Conservation (phyloP, 2,797 vertebrate species). For the Phalanger gymnotis region DNA sequence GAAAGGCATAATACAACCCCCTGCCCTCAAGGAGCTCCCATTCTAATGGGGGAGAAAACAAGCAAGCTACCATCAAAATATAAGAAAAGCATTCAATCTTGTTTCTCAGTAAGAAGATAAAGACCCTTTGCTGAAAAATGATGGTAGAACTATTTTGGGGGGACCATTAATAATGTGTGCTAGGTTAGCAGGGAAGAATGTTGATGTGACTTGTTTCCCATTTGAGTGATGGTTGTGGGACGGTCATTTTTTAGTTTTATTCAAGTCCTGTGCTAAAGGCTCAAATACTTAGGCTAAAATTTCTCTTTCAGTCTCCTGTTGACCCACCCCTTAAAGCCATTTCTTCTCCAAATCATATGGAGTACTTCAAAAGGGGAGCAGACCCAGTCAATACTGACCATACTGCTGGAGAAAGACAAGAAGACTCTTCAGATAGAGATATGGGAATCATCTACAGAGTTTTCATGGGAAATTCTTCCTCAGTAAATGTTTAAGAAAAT, state of each 20-base stretch:
- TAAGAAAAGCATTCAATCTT: too few relatives aligned
- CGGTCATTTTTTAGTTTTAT: neutral
- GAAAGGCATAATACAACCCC: too few relatives aligned
- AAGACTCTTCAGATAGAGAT: conserved; percentile 44
- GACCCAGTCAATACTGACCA: conserved; percentile 35
- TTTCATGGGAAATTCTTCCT: neutral
- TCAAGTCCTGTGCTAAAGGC: neutral
- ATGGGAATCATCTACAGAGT: conserved; percentile 34
- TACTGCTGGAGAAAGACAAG: conserved; percentile 69
- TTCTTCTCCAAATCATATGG: conserved; percentile 44
- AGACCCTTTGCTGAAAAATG: neutral
- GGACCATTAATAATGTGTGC: neutral
- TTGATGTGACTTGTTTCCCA: conserved; percentile 9
- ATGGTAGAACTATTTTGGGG: conserved; percentile 23
- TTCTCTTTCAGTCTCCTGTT: conserved; percentile 69
- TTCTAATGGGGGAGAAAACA: too few relatives aligned
- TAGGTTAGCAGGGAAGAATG: neutral
- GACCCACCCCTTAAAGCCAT: conserved; percentile 31
- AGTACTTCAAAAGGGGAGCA: neutral
- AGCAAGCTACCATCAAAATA: too few relatives aligned
- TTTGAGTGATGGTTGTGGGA: conserved; percentile 4
- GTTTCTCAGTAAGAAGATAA: conserved; percentile 13
- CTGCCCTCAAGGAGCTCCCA: too few relatives aligned
- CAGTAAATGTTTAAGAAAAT: conserved; percentile 17
- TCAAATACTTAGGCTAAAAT: conserved; percentile 49